Evolutionary conservation across 30 jellyfish, hydroid and myxozoan genomes (phyloP).

Genomic region (Chironex yamaguchii): DNA sequence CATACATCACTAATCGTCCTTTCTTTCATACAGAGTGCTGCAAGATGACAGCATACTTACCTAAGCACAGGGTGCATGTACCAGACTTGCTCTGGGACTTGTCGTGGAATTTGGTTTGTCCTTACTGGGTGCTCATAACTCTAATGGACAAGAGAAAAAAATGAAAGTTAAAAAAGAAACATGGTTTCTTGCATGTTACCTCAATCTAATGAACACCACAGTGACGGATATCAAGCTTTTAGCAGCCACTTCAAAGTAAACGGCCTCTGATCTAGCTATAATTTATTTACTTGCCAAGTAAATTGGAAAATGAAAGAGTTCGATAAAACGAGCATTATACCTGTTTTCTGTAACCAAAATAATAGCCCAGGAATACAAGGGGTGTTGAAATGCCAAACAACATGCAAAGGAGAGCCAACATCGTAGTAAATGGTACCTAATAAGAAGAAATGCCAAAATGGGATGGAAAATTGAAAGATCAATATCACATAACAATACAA

Average conservation of each 20-base stretch:
- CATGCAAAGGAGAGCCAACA: constrained; percentile 91
- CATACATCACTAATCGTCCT: too few relatives aligned
- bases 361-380: constrained; percentile 92
- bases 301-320: too few relatives aligned
- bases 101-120: constrained; percentile 96
- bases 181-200: too few relatives aligned
- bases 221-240: background rate
- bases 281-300: too few relatives aligned
- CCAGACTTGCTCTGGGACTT: constrained; percentile 97
- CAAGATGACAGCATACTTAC: too few relatives aligned
- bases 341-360: constrained; percentile 92
- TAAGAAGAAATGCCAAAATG: too few relatives aligned
- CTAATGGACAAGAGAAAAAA: constrained; percentile 60
- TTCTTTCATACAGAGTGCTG: too few relatives aligned
- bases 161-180: background rate
- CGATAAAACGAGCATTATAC: too few relatives aligned
- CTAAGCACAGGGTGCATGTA: constrained; percentile 90
- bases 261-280: too few relatives aligned
- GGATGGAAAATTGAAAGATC: too few relatives aligned
- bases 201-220: background rate
- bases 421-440: constrained; percentile 94
- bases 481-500: too few relatives aligned
- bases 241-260: too few relatives aligned
- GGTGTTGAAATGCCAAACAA: constrained; percentile 98
- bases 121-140: constrained; percentile 93